Evolutionary conservation across 2,888 invertebrate genomes (phyloP), one percentile per base, ranked within the genome.

Genomic region (Lasioglossum lativentre): DNA sequence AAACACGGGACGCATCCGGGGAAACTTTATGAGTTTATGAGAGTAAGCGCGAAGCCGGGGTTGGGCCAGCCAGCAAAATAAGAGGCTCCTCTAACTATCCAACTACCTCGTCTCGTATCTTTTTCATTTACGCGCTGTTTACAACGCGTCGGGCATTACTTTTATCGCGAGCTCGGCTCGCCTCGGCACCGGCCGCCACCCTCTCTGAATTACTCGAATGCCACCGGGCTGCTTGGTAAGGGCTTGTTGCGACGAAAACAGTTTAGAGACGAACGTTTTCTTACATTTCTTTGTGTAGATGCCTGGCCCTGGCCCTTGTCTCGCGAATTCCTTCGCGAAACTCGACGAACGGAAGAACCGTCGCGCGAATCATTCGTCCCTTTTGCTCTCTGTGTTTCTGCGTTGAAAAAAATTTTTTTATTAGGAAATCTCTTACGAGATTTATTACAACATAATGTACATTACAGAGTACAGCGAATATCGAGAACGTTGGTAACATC

Each of bases 81-180:
- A 92, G 90, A 89, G 90, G 84, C 86, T 87, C 85, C 87, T 87
- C 90, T 89, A 92, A 92, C 92, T 92, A 92, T 92, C 91, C 90
- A 91, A 90, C 91, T 91, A 90, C 88, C 59, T 59, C 89, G 89
- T 90, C 90, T 91, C 91, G 88, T 92, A 93, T 91, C 92, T 93
- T 92, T 93, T 92, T 93, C 92, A 93, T 93, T 92, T 93, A 91
- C 90, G 90, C 90, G 89, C 89, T 93, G 93, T 92, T 93, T 93
- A 92, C 93, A 92, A 90, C 92, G 85, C 90, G 87, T 73, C 83
- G 85, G 81, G 85, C 88, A 88, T 89, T 92, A 92, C 87, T 91
- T 92, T 92, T 91, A 92, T 92, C 91, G 84, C 87, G 78, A 77
- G 71, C 38, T 78, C 70, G 75, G 38, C 75, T 14, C 66, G 75